Percentiles rank a stretch among this genome's conserved stretches.
Conservation (phyloP, 2,797 vertebrate genomes). For the Amblyraja radiata region DNA sequence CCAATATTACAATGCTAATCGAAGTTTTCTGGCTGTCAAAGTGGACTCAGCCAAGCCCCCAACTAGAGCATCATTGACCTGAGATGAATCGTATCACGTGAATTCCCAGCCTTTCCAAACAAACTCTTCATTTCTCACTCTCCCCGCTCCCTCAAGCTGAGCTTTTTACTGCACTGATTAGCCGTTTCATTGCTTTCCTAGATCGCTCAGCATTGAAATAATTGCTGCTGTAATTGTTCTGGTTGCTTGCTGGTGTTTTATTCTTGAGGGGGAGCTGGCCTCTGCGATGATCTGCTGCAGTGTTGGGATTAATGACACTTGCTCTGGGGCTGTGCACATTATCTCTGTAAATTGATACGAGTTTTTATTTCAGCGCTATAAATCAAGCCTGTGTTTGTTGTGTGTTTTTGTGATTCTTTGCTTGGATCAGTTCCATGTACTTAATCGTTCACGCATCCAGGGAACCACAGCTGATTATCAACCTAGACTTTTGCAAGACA, state of each 20-base stretch:
- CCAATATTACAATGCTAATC: background rate
- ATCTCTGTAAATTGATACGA: background rate
- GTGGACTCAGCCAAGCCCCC: background rate
- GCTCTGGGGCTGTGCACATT: background rate
- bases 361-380: background rate
- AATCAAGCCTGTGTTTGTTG: background rate
- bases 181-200: conserved; percentile 11
- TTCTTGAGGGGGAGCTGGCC: background rate
- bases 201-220: background rate
- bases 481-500: background rate
- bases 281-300: background rate
- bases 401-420: background rate
- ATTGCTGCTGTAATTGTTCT: background rate
- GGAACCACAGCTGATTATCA: background rate
- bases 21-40: background rate
- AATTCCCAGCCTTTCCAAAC: background rate
- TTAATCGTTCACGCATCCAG: background rate
- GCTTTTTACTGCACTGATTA: background rate
- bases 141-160: background rate
- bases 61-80: background rate
- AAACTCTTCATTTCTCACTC: background rate
- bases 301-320: background rate
- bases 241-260: background rate
- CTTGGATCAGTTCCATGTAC: too few species aligned
- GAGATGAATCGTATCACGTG: background rate